Base-by-base conservation (phyloP, 2,113 vertebrate species). In the Rhynchomys soricoides region DNA sequence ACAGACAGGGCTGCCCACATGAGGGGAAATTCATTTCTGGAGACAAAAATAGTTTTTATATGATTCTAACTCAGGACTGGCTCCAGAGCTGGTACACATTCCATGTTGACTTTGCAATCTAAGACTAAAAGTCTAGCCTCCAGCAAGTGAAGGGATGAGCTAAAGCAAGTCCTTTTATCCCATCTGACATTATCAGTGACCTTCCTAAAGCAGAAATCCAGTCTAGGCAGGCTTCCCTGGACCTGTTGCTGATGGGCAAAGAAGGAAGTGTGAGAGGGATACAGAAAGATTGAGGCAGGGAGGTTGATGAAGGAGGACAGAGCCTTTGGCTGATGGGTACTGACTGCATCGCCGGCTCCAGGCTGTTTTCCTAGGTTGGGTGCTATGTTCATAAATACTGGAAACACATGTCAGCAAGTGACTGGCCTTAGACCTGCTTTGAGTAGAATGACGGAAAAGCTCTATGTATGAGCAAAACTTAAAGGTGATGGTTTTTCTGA, bases 11-110 rank as follows among this genome's bases (percentile, higher is more conserved):
- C 93, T 90, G 34, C 19, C 17, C 50, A 86, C 0, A 34, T 11
- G 40, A 82, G 71, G 37, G 57, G 66, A 94, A 95, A 93, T 78
- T 94, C 52, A 89, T 64, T 95, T 94, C 87, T 93, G 68, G 85
- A 90, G 73, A 55, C 81, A 96, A 96, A 98, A 97, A 95, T 92
- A 97, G 93, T 62, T 45, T 96, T 97, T 96, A 94, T 19, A 89
- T 3, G 48, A 79, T 74, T 91, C 81, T 59, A 66, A 83, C 29
- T 68, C 31, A 59, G 70, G 40, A 57, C 16, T 73, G 24, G 21
- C 29, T 88, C 71, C 40, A 83, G 73, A 95, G 40, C 37, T 81
- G 45, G 52, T 68, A 29, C 16, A 31, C 8, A 79, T 74, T 70
- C 43, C 8, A 1, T 10, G 11, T 71, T 55, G 26, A 66, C 70